A percentile compares a stretch with the other conserved stretches of the same genome.
phyloP scores from a whole-genome alignment of 2,888 invertebrate genomes.

The Notodonta ziczac region DNA sequence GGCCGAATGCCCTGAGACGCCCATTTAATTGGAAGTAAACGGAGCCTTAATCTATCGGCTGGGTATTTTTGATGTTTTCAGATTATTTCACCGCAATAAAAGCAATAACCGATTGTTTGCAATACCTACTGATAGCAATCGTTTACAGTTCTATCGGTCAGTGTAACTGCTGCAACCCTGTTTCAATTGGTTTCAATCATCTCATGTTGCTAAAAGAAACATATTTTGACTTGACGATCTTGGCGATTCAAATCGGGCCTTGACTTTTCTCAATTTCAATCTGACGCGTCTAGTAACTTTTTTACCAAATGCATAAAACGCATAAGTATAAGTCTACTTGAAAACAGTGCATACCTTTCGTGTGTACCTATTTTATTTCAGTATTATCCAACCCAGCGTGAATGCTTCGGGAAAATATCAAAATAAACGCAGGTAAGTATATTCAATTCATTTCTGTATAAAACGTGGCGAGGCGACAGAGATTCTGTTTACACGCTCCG shows the following conservation, averaged over 20 bases:
- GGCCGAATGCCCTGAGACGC: slow-evolving; percentile 38
- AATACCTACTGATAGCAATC: too few species aligned
- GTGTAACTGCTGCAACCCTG: too few species aligned
- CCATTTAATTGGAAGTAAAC: slow-evolving; percentile 29
- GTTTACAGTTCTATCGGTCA: too few species aligned
- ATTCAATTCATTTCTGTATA: slow-evolving; percentile 57
- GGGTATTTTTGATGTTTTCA: slow-evolving; percentile 1
- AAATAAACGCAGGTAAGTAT: slow-evolving; percentile 44
- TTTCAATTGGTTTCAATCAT: too few species aligned
- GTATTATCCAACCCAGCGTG: slow-evolving; percentile 36
- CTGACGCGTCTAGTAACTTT: neutral
- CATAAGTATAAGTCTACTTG: neutral
- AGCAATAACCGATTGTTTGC: too few species aligned
- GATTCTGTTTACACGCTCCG: slow-evolving; percentile 27
- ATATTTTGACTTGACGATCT: too few species aligned
- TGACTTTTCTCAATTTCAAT: too few species aligned
- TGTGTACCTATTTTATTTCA: slow-evolving; percentile 14
- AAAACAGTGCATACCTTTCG: neutral
- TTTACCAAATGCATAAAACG: neutral
- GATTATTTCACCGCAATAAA: neutral
- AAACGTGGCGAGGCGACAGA: slow-evolving; percentile 35
- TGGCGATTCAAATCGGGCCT: too few species aligned
- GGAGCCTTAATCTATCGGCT: neutral
- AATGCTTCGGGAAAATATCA: slow-evolving; percentile 41
- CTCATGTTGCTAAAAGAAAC: too few species aligned